phyloP scores from a whole-genome alignment of 2,797 vertebrate species.

The Eulemur mongoz region DNA sequence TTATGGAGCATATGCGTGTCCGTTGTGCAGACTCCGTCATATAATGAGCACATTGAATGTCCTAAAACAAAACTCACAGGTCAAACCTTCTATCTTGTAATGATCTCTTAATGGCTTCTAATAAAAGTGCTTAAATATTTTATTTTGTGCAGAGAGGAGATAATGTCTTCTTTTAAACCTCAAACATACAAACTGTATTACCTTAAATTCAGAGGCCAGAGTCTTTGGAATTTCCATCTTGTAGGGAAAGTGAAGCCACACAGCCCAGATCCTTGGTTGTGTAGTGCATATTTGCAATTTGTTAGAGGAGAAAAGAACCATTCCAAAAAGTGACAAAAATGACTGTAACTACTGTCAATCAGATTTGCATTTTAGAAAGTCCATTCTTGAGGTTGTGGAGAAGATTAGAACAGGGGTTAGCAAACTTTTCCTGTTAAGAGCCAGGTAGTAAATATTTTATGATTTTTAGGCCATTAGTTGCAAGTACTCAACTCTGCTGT shows the following conservation, averaged over 20 bases:
- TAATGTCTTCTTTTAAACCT: neutral
- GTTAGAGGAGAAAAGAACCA: neutral
- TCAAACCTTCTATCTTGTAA: neutral
- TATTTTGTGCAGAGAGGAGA: neutral
- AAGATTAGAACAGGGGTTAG: neutral
- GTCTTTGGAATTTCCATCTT: neutral
- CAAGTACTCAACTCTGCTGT: neutral
- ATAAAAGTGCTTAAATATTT: neutral
- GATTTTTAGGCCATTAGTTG: neutral
- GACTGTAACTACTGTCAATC: neutral
- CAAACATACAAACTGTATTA: neutral
- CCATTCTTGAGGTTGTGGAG: neutral
- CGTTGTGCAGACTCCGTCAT: neutral
- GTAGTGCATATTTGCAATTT: neutral
- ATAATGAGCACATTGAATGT: neutral
- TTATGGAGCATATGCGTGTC: slow-evolving; percentile 47
- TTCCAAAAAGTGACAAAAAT: neutral
- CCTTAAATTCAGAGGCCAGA: neutral
- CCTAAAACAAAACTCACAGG: slow-evolving; percentile 68
- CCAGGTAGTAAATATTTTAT: neutral
- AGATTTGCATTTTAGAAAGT: neutral
- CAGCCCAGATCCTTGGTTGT: neutral
- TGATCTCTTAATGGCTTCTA: neutral
- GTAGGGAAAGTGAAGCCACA: neutral
- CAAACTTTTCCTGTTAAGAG: neutral